These are phyloP conservation scores for Anarsia innoxiella DNA, from an alignment of 2,888 invertebrate species.

Conservation along the genomic window DNA sequence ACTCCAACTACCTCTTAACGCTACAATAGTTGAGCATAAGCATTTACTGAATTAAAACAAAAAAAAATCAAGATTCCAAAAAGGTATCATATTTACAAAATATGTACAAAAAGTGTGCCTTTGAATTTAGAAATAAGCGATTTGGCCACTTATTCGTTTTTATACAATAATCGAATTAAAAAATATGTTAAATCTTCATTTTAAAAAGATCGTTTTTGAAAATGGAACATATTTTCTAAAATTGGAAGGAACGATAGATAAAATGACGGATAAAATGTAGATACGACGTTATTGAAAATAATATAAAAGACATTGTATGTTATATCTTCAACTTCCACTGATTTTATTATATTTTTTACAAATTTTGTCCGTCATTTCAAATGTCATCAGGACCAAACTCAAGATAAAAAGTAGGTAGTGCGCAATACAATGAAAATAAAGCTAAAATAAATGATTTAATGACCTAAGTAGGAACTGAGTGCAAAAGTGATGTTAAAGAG, in stretches of 20 bases:
- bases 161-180: constrained; percentile 32
- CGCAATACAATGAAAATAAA: constrained; percentile 39
- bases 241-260: background rate
- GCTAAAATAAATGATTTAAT: constrained; percentile 51
- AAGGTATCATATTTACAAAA: constrained; percentile 66
- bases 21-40: constrained; percentile 72
- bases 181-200: constrained; percentile 45
- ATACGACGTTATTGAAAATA: too few species aligned
- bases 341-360: too few species aligned
- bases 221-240: constrained; percentile 38
- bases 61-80: constrained; percentile 44
- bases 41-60: constrained; percentile 58
- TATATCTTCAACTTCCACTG: too few species aligned
- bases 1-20: constrained; percentile 47
- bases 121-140: constrained; percentile 39
- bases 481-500: constrained; percentile 60
- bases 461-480: constrained; percentile 74
- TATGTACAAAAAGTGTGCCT: constrained; percentile 65
- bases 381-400: too few species aligned
- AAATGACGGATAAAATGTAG: background rate
- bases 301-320: too few species aligned
- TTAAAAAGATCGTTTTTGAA: constrained; percentile 37
- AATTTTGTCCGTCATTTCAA: too few species aligned
- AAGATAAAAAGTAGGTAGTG: constrained; percentile 21
- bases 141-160: constrained; percentile 53